Base-by-base conservation (phyloP, 2,113 vertebrate species). In the Formicarius rufipectus region DNA sequence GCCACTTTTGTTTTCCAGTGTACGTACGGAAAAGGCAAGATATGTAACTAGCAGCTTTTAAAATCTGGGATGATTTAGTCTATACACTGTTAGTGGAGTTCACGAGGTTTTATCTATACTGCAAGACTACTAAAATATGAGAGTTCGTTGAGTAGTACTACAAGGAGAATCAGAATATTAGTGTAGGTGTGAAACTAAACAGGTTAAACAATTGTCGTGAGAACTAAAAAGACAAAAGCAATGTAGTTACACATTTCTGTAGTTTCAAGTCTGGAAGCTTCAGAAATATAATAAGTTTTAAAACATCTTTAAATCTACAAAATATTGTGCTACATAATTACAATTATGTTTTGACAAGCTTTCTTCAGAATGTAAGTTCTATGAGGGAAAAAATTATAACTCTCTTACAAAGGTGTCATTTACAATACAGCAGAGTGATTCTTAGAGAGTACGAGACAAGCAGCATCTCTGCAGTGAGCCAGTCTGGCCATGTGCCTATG, bases 341-440 rank as follows among this genome's bases (percentile, higher is more conserved):
- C 97, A 93, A 96, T 84, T 93, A 90, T 97, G 93, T 97, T 97
- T 96, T 97, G 97, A 97, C 96, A 97, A 93, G 89, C 75, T 93
- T 85, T 77, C 93, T 95, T 93, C 87, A 33, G 86, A 92, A 95
- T 53, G 78, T 64, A 90, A 91, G 67, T 83, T 96, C 95, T 95
- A 44, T 47, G 49, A 53, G 25, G 60, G 79, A 62, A 81, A 68
- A 87, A 96, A 93, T 87, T 94, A 82, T 67, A 90, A 77, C 76
- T 92, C 74, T 89, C 78, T 90, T 35, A 86, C 78, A 69, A 89
- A 78, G 40, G 6, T 87, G 90, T 94, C 94, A 94, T 87, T 73
- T 95, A 37, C 76, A 95, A 72, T 52, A 80, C 33, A 49, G 52
- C n/a, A 24, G 60, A 75, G 55, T 64, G 71, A 90, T 76, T 93